phyloP scores from a whole-genome alignment of 2,797 vertebrate genomes.

The Phoxinus dragarum region DNA sequence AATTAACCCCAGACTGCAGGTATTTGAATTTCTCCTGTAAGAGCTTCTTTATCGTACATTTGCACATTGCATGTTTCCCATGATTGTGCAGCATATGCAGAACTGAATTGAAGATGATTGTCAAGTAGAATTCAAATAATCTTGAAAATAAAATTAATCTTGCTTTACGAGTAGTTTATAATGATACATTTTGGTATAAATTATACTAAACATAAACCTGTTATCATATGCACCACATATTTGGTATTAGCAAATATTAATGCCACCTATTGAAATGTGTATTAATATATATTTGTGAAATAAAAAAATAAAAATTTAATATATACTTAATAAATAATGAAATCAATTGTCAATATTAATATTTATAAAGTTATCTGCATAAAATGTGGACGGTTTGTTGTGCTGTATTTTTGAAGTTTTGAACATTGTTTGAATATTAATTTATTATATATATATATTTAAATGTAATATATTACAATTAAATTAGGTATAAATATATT shows the following conservation, averaged over 20 bases:
- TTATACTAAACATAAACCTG: background rate
- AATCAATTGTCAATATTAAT: background rate
- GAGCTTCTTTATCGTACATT: background rate
- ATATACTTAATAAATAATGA: background rate
- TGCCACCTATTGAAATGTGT: background rate
- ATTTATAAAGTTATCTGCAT: background rate
- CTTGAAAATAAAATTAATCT: background rate
- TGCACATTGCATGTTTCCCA: background rate
- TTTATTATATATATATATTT: background rate
- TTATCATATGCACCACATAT: background rate
- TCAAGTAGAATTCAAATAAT: background rate
- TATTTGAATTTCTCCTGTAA: background rate
- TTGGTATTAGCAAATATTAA: background rate
- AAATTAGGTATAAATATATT: background rate
- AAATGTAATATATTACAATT: background rate
- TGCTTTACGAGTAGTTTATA: background rate
- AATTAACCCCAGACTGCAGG: conserved; percentile 82
- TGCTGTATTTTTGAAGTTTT: background rate
- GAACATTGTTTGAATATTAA: background rate
- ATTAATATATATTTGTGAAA: background rate
- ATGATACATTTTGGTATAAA: background rate
- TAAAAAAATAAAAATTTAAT: background rate
- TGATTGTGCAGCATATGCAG: background rate
- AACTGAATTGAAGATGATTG: background rate
- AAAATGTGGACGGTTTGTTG: background rate